A percentile compares a stretch with the other conserved stretches of the same genome.
Evolutionary conservation across 2,113 vertebrate genomes (phyloP).

Genomic region (Phodopus roborovskii): DNA sequence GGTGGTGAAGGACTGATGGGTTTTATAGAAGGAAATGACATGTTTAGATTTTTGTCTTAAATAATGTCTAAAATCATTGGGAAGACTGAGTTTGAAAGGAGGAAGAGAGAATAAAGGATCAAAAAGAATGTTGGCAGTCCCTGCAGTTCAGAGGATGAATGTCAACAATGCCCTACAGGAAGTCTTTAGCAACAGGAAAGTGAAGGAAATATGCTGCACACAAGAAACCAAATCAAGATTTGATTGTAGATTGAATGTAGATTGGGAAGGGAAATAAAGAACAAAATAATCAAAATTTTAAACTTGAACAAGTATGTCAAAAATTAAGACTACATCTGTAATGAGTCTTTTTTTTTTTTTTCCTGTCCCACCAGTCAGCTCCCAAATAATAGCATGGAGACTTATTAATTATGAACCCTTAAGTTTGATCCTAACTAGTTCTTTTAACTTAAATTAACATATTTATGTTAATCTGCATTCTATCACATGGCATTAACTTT

Average conservation of each 20-base stretch:
- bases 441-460: too few species aligned
- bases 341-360: too few species aligned
- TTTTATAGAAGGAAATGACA: neutral
- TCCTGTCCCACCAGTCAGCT: neutral
- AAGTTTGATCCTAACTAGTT: too few species aligned
- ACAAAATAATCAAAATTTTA: neutral
- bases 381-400: neutral
- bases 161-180: neutral
- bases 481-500: too few species aligned
- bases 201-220: neutral
- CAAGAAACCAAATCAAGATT: neutral
- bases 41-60: neutral
- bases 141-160: neutral
- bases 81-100: neutral
- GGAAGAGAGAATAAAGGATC: neutral
- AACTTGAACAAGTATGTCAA: neutral
- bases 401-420: neutral
- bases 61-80: neutral
- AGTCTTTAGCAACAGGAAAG: neutral
- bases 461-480: too few species aligned
- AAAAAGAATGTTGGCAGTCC: neutral
- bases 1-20: neutral
- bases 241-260: neutral
- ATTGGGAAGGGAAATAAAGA: neutral
- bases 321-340: neutral